A percentile compares a stretch with the other conserved stretches of the same genome.
These are phyloP conservation scores for Notolabrus celidotus DNA, from an alignment of 2,797 vertebrate genomes.

Conservation along the genomic window DNA sequence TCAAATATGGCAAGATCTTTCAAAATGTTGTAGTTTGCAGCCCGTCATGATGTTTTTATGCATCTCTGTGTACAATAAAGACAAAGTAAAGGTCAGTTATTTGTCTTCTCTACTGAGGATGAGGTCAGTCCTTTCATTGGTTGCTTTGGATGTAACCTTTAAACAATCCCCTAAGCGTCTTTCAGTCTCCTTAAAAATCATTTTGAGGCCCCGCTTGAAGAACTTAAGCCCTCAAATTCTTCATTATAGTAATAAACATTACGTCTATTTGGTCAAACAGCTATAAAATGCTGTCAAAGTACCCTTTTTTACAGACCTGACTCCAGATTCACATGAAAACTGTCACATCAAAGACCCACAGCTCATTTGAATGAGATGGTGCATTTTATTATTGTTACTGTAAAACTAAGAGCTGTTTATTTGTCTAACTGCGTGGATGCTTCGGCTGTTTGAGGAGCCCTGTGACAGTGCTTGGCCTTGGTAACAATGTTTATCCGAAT, in stretches of 20 bases:
- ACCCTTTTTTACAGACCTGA: neutral
- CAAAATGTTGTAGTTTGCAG: no score
- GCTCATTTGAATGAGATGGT: neutral
- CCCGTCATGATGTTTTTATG: no score
- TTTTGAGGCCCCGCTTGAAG: neutral
- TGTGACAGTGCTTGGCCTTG: constrained; percentile 13
- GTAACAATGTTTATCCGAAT: constrained; percentile 11
- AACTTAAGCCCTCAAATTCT: neutral
- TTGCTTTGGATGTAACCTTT: constrained; percentile 3
- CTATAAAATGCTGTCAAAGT: neutral
- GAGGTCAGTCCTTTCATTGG: neutral
- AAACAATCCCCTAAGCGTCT: neutral
- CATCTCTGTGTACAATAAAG: no score
- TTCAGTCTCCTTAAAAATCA: neutral
- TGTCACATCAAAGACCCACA: neutral
- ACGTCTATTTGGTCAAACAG: neutral
- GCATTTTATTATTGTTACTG: constrained; percentile 3
- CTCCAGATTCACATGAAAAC: neutral
- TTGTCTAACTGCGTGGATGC: constrained; percentile 2
- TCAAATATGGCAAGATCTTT: no score
- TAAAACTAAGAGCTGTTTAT: constrained; percentile 20
- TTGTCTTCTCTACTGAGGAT: no score
- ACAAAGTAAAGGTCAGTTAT: no score
- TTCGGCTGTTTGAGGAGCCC: neutral
- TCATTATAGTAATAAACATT: neutral